Evolutionary conservation across 1,140 invertebrate genomes (phyloP).

Genomic region (Meloidogyne chitwoodi): DNA sequence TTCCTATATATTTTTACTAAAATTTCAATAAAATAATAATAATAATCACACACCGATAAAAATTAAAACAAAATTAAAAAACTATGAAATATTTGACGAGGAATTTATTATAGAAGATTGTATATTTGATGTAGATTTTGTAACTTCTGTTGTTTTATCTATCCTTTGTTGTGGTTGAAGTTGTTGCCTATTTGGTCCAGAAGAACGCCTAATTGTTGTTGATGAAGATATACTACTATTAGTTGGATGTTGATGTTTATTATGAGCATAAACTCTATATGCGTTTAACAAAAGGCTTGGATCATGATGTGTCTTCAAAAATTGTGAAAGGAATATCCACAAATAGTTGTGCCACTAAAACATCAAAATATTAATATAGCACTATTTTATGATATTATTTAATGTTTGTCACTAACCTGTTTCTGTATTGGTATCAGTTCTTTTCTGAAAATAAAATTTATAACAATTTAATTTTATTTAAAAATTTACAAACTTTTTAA

Average conservation of each 20-base stretch:
- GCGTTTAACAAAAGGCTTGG: slow-evolving; percentile 14
- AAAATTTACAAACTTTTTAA: slow-evolving; percentile 27
- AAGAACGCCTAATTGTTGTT: background rate
- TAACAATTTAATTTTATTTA: background rate
- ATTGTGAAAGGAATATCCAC: slow-evolving; percentile 52
- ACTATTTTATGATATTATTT: background rate
- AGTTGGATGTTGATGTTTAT: slow-evolving; percentile 1
- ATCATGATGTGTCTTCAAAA: slow-evolving; percentile 25
- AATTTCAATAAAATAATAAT: background rate
- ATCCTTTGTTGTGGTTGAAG: background rate
- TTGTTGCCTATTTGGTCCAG: background rate
- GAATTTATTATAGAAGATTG: background rate
- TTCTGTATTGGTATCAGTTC: slow-evolving; percentile 22
- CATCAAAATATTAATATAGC: background rate
- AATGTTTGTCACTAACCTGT: background rate
- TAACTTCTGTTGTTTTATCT: background rate
- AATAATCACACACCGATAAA: background rate
- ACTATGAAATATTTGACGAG: background rate
- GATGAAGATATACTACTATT: background rate
- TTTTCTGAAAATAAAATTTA: slow-evolving; percentile 36
- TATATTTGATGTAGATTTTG: slow-evolving; percentile 1
- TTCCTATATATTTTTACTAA: background rate
- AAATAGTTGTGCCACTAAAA: slow-evolving; percentile 51
- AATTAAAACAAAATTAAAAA: background rate
- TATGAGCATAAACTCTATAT: slow-evolving; percentile 7